phyloP scores from a whole-genome alignment of 2,888 invertebrate species.

The Kuschelorhynchus macadamiae region DNA sequence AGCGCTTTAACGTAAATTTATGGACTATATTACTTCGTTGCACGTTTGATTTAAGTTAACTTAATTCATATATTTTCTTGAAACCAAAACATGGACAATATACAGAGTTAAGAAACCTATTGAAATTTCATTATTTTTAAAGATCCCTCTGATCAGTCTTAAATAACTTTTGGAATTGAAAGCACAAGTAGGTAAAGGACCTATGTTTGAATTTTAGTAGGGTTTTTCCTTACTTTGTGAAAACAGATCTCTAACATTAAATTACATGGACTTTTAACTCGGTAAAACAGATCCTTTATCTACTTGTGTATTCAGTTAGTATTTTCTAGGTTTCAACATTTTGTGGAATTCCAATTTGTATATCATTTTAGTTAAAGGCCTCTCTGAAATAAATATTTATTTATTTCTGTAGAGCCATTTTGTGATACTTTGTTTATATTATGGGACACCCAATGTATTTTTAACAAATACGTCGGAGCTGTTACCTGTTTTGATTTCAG shows the following conservation, averaged over 20 bases:
- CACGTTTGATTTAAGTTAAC: constrained; percentile 9
- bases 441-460: constrained; percentile 25
- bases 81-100: constrained; percentile 13
- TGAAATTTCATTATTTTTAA: constrained; percentile 1
- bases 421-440: constrained; percentile 18
- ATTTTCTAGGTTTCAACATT: neutral
- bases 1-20: constrained; percentile 22
- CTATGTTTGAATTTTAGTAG: too few relatives aligned
- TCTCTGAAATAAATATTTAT: constrained; percentile 28
- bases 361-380: neutral
- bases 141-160: neutral
- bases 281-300: too few relatives aligned
- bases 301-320: too few relatives aligned
- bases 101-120: constrained; percentile 15
- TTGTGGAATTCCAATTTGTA: neutral
- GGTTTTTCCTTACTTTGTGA: too few relatives aligned
- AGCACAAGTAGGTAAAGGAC: too few relatives aligned
- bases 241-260: too few relatives aligned
- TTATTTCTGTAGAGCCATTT: constrained; percentile 23
- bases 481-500: constrained; percentile 13
- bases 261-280: too few relatives aligned
- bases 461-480: constrained; percentile 6
- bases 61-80: neutral
- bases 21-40: constrained; percentile 12
- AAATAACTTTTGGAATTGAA: too few relatives aligned